Evolutionary conservation across 1,140 invertebrate genomes (phyloP).

Genomic region (Campoletis sonorensis): DNA sequence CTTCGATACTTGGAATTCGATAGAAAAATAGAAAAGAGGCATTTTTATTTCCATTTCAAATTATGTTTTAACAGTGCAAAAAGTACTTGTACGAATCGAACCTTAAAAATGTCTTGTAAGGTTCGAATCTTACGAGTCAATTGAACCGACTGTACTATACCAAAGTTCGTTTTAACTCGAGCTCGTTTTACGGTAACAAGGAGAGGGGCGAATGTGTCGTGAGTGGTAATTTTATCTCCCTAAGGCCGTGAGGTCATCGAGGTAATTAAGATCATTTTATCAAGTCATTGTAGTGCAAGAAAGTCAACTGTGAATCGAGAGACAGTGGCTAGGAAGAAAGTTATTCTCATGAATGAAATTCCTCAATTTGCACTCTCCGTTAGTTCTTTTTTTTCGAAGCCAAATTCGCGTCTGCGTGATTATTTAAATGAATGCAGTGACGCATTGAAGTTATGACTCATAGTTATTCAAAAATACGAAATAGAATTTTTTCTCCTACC

Average conservation of each 20-base stretch:
- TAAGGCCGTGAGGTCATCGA: constrained; percentile 74
- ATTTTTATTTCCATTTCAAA: no score
- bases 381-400: background rate
- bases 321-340: constrained; percentile 38
- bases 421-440: background rate
- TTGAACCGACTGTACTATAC: background rate
- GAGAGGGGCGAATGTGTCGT: constrained; percentile 61
- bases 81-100: background rate
- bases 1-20: no score
- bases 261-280: constrained; percentile 76
- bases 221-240: constrained; percentile 69
- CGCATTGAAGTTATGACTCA: background rate
- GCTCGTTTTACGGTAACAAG: constrained; percentile 11
- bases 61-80: background rate
- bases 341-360: constrained; percentile 37
- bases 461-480: background rate
- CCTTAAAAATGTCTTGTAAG: background rate
- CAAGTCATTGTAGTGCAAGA: constrained; percentile 62
- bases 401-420: background rate
- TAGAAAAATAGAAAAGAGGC: no score
- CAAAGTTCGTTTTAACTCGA: constrained; percentile 3
- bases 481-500: no score
- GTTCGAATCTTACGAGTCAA: background rate
- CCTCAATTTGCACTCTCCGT: constrained; percentile 8
- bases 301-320: constrained; percentile 48